These are phyloP conservation scores for Grus americana DNA, from an alignment of 2,113 vertebrate genomes.

Conservation along the genomic window DNA sequence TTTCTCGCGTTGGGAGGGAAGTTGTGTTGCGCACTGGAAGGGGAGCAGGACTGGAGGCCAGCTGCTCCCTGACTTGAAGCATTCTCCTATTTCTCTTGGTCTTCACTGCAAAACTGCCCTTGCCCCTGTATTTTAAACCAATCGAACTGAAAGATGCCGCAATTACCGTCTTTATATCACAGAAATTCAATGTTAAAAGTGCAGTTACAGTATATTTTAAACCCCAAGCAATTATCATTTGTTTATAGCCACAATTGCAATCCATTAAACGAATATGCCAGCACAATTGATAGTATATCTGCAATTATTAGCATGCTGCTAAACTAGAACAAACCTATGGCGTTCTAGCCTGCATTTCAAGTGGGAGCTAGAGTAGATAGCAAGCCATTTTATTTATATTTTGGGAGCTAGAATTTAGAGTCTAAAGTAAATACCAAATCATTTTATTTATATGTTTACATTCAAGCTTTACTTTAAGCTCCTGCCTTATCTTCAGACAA, in stretches of 20 bases:
- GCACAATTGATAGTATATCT: neutral
- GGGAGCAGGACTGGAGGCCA: neutral
- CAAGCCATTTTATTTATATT: neutral
- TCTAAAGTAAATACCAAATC: neutral
- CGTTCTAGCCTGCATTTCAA: neutral
- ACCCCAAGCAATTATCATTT: neutral
- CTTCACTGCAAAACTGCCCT: neutral
- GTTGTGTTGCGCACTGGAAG: neutral
- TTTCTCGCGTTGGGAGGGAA: neutral
- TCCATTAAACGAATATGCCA: neutral
- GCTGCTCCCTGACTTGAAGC: neutral
- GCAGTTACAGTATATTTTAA: neutral
- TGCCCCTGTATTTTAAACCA: neutral
- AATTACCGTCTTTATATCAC: neutral
- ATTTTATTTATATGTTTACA: neutral
- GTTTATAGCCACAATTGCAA: neutral
- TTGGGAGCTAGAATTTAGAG: neutral
- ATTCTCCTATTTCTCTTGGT: neutral
- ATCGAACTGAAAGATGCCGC: neutral
- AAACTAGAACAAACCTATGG: neutral
- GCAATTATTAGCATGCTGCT: neutral
- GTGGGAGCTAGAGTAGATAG: neutral
- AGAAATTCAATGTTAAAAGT: neutral
- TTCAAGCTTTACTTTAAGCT: neutral
- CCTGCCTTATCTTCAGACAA: neutral